Evolutionary conservation across 2,113 vertebrate genomes (phyloP).

Genomic region (Scomber japonicus): DNA sequence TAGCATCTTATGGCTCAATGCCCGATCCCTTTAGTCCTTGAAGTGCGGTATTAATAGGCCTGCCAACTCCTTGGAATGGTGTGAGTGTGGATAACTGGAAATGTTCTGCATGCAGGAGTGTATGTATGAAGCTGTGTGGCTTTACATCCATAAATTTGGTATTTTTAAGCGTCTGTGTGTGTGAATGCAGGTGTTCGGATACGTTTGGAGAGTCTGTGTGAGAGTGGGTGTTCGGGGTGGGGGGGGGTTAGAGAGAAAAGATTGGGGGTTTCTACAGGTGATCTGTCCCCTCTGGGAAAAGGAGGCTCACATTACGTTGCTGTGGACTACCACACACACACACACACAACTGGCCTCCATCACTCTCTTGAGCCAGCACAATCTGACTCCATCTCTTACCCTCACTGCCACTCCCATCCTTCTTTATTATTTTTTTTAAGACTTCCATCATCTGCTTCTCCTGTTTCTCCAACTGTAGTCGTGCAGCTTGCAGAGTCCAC

Average conservation of each 20-base stretch:
- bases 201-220: not conserved
- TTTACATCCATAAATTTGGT: constrained; percentile 44
- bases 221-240: not conserved
- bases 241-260: constrained; percentile 8
- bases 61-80: constrained; percentile 82
- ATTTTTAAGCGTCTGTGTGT: constrained; percentile 43
- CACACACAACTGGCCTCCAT: constrained; percentile 17
- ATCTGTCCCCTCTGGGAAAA: constrained; percentile 48
- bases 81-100: constrained; percentile 70
- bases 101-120: constrained; percentile 48
- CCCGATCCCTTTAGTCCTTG: constrained; percentile 75
- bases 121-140: constrained; percentile 22
- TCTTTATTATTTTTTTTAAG: not conserved
- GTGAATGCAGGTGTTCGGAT: constrained; percentile 32
- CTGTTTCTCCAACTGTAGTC: not conserved
- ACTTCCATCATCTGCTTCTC: not conserved
- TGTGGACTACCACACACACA: constrained; percentile 22
- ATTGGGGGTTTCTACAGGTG: constrained; percentile 39
- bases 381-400: not conserved
- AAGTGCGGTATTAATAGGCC: constrained; percentile 81
- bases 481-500: not conserved
- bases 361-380: not conserved
- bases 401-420: not conserved
- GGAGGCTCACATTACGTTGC: constrained; percentile 50
- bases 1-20: constrained; percentile 77